These are phyloP conservation scores for Chloroceryle aenea DNA, from an alignment of 2,113 vertebrate species.

Conservation along the genomic window DNA sequence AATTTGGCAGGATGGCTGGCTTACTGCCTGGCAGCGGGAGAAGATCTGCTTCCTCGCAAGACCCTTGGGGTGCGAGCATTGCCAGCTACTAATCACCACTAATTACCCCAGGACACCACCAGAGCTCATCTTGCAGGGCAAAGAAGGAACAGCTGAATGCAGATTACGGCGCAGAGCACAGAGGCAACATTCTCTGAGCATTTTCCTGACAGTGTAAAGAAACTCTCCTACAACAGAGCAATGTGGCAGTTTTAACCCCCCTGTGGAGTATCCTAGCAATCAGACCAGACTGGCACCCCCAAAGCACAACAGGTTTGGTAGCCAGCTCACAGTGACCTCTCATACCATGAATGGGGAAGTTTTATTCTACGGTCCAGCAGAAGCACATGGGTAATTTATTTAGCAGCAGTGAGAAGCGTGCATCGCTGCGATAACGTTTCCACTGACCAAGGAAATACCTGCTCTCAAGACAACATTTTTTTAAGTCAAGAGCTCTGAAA, in stretches of 20 bases:
- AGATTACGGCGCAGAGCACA: not conserved
- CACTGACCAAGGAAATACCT: not conserved
- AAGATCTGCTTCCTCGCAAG: not conserved
- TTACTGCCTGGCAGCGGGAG: not conserved
- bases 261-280: not conserved
- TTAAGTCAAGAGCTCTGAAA: not conserved
- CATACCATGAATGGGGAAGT: not conserved
- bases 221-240: not conserved
- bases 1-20: not conserved
- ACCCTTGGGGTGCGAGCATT: not conserved
- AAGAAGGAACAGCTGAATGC: not conserved
- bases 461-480: not conserved
- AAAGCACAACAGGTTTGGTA: not conserved
- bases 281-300: not conserved
- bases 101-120: not conserved
- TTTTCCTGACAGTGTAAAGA: not conserved
- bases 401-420: not conserved
- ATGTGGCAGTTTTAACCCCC: not conserved
- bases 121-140: not conserved
- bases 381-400: not conserved
- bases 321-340: not conserved
- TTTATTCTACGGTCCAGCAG: rapidly evolving
- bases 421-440: not conserved
- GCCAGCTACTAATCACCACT: not conserved
- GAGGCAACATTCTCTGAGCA: not conserved